A percentile compares a stretch with the other conserved stretches of the same genome.
Evolutionary conservation across 2,888 invertebrate species (phyloP).

Genomic region (Drosophila putrida): DNA sequence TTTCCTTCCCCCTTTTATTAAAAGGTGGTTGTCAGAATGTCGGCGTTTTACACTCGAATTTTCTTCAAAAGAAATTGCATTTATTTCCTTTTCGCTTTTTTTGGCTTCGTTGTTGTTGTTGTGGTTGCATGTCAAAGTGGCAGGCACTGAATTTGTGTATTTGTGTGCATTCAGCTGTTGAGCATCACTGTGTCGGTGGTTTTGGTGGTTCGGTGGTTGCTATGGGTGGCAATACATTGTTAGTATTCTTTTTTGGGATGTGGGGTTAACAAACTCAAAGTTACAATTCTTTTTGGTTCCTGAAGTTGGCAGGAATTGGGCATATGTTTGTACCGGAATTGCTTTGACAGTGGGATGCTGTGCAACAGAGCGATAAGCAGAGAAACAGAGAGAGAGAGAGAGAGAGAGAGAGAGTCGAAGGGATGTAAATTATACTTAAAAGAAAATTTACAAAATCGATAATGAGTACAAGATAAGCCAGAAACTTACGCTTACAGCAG

Average conservation of each 20-base stretch:
- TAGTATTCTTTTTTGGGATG: conserved; percentile 9
- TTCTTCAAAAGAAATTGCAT: conserved; percentile 65
- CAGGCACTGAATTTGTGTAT: conserved; percentile 13
- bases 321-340: conserved; percentile 45
- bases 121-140: conserved; percentile 63
- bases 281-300: conserved; percentile 41
- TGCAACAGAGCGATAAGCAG: conserved; percentile 1
- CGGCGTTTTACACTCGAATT: conserved; percentile 53
- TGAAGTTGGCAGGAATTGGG: conserved; percentile 19
- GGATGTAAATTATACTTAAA: conserved; percentile 30
- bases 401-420: conserved; percentile 1
- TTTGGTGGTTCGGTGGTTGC: conserved; percentile 41
- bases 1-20: conserved; percentile 9
- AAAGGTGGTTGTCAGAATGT: conserved; percentile 64
- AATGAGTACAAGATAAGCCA: conserved; percentile 19
- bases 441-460: conserved; percentile 40
- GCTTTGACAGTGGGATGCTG: conserved; percentile 23
- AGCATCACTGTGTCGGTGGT: conserved; percentile 43
- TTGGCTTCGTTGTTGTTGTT: conserved; percentile 29
- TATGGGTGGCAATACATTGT: conserved; percentile 40
- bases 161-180: conserved; percentile 63
- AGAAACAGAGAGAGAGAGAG: not conserved
- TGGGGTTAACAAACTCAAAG: conserved; percentile 58
- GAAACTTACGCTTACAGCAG: conserved; percentile 36
- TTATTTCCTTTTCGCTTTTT: conserved; percentile 18